Percentiles rank a stretch among this genome's conserved stretches.
Conservation (phyloP, 2,888 invertebrate genomes). For the Nomada lathburiana region DNA sequence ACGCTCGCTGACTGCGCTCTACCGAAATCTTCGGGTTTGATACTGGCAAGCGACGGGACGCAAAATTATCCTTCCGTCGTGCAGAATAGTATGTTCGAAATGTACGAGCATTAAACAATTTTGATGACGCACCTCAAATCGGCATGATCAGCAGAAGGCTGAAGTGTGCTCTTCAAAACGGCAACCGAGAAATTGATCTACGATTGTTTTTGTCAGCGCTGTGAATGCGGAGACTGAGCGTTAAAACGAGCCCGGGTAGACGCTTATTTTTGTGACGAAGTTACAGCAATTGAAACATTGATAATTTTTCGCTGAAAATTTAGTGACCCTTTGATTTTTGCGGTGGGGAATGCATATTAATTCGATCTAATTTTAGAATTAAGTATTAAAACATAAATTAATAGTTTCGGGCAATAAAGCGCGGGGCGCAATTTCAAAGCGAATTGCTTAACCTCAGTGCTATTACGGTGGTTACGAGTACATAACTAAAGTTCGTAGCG, state of each 20-base stretch:
- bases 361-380: slow-evolving; percentile 56
- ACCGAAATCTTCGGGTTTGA: background rate
- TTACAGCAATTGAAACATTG: too few species aligned
- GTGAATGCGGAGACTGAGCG: too few species aligned
- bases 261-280: too few species aligned
- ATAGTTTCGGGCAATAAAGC: slow-evolving; percentile 57
- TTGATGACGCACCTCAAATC: too few species aligned
- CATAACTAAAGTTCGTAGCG: slow-evolving; percentile 51
- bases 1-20: background rate
- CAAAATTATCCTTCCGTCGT: background rate
- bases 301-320: too few species aligned
- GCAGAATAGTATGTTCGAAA: background rate
- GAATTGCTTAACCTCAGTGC: slow-evolving; percentile 56
- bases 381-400: slow-evolving; percentile 53
- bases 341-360: too few species aligned
- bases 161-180: slow-evolving; percentile 52
- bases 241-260: too few species aligned
- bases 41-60: background rate
- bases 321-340: too few species aligned
- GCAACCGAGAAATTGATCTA: slow-evolving; percentile 36
- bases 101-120: too few species aligned
- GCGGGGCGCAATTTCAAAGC: slow-evolving; percentile 55
- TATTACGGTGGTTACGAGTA: slow-evolving; percentile 55
- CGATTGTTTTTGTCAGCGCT: too few species aligned
- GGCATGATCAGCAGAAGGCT: slow-evolving; percentile 13